Evolutionary conservation across 2,888 invertebrate species (phyloP).

Genomic region (Scelioninae gen. 2): DNA sequence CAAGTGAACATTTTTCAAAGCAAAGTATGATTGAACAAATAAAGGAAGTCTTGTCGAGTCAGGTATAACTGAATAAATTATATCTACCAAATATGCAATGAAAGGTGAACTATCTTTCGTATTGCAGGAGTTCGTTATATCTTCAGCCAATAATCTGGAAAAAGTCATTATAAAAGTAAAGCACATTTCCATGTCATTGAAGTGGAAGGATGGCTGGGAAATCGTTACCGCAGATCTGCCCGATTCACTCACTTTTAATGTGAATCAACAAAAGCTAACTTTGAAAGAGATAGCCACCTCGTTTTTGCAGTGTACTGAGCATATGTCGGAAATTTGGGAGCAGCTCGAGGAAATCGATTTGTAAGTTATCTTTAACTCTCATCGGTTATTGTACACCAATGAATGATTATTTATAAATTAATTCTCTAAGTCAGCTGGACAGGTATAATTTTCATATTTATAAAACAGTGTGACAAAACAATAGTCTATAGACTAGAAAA

Average conservation of each 20-base stretch:
- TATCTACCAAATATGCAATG: no score
- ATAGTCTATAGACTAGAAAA: no score
- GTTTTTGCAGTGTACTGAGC: constrained; percentile 25
- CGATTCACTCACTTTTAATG: constrained; percentile 61
- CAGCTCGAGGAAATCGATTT: constrained; percentile 68
- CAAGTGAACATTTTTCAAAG: constrained; percentile 1
- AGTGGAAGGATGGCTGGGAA: constrained; percentile 62
- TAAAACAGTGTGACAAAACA: no score
- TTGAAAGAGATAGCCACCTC: constrained; percentile 10
- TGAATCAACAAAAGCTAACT: constrained; percentile 60
- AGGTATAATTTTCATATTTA: no score
- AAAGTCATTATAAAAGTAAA: constrained; percentile 29
- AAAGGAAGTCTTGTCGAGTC: constrained; percentile 30
- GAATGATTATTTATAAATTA: no score
- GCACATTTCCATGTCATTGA: constrained; percentile 18
- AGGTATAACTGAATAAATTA: no score
- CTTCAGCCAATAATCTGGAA: constrained; percentile 9
- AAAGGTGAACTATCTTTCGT: not conserved
- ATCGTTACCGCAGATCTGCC: constrained; percentile 68
- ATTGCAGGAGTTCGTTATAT: constrained; percentile 18
- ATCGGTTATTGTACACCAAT: constrained; percentile 10
- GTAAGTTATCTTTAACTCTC: constrained; percentile 60
- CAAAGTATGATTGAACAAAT: constrained; percentile 33
- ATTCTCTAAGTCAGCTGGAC: no score
- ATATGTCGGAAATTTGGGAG: constrained; percentile 62